Evolutionary conservation across 2,113 vertebrate species (phyloP).

Genomic region (Nothobranchius furzeri): DNA sequence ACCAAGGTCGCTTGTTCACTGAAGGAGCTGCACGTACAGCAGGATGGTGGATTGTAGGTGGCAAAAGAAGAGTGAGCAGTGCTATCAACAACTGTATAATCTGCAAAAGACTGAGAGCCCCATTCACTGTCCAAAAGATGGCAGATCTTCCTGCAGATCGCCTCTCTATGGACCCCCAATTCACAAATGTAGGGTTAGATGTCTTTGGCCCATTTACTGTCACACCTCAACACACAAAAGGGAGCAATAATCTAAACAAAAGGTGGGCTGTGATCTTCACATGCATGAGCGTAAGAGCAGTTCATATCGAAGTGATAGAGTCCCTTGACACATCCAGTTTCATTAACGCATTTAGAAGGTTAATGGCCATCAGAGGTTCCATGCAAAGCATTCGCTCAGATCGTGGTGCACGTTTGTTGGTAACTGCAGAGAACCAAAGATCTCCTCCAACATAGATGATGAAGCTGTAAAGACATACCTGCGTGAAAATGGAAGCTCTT

Average conservation of each 20-base stretch:
- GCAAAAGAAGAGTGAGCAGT: neutral
- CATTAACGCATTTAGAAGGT: neutral
- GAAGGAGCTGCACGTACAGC: neutral
- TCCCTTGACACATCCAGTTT: neutral
- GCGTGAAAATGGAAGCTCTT: neutral
- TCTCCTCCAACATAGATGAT: neutral
- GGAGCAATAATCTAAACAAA: neutral
- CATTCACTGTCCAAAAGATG: too few species aligned
- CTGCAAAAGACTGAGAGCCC: too few species aligned
- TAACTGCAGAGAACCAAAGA: neutral
- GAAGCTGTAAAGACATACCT: neutral
- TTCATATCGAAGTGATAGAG: neutral
- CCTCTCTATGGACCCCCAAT: neutral
- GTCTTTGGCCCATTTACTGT: neutral
- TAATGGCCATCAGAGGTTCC: neutral
- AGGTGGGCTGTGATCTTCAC: constrained; percentile 1
- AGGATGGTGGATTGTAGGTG: neutral
- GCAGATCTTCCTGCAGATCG: neutral
- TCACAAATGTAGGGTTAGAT: neutral
- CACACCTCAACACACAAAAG: neutral
- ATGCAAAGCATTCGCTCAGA: neutral
- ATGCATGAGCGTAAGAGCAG: neutral
- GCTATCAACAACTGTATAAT: too few species aligned
- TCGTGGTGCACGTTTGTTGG: neutral
- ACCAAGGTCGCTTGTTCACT: neutral